Conservation (phyloP, 2,797 vertebrate species). For the Semaprochilodus insignis region DNA sequence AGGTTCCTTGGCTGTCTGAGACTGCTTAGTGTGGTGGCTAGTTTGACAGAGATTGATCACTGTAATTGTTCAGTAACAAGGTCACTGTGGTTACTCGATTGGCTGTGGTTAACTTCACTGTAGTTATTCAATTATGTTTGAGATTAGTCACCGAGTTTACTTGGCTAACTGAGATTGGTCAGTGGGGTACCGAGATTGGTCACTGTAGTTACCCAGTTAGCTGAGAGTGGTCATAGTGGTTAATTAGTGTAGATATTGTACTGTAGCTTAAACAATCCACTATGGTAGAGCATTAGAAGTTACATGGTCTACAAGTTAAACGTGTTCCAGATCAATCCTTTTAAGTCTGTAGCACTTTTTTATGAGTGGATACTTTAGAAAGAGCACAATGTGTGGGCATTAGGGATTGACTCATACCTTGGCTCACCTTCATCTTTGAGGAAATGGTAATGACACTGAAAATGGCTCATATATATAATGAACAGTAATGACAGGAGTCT, state of each 20-base stretch:
- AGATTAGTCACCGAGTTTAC: too few species aligned
- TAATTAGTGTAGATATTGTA: not conserved
- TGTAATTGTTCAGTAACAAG: too few species aligned
- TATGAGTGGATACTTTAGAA: not conserved
- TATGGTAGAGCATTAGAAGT: not conserved
- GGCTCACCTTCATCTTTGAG: slow-evolving; percentile 17
- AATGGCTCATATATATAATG: not conserved
- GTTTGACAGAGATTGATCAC: not conserved
- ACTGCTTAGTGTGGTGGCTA: not conserved
- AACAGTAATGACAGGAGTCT: not conserved
- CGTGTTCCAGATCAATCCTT: not conserved
- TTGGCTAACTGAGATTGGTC: too few species aligned
- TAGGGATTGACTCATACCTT: slow-evolving; percentile 5
- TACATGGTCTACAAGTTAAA: not conserved
- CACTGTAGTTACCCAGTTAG: too few species aligned
- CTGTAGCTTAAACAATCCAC: not conserved
- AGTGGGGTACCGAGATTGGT: too few species aligned
- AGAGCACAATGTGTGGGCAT: not conserved
- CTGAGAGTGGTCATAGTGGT: too few species aligned
- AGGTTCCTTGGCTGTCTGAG: not conserved
- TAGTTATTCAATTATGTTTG: too few species aligned
- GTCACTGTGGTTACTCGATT: too few species aligned
- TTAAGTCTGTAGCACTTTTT: not conserved
- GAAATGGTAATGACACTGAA: not conserved
- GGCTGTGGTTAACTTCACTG: too few species aligned